Percentiles rank a stretch among this genome's conserved stretches.
Evolutionary conservation across 2,797 vertebrate genomes (phyloP).

Genomic region (Phataginus tetradactyla): DNA sequence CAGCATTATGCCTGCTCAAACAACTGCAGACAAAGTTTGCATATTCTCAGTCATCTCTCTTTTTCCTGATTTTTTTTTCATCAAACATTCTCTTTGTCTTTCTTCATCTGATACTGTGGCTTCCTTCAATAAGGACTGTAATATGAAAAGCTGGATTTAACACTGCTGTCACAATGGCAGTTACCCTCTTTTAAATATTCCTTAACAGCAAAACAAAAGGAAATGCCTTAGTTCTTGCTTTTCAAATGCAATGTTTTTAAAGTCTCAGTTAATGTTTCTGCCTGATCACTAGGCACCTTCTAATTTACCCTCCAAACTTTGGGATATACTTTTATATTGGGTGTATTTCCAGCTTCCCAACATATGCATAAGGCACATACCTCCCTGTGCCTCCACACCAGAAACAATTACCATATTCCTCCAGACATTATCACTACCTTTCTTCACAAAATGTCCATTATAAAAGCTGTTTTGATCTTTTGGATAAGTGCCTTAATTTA

Average conservation of each 20-base stretch:
- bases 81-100: slow-evolving; percentile 79
- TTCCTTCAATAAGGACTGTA: slow-evolving; percentile 69
- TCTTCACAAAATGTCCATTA: slow-evolving; percentile 74
- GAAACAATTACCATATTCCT: slow-evolving; percentile 67
- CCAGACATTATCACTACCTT: slow-evolving; percentile 55
- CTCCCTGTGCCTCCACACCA: slow-evolving; percentile 8
- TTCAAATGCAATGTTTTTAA: slow-evolving; percentile 44
- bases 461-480: slow-evolving; percentile 81
- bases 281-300: slow-evolving; percentile 24
- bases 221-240: slow-evolving; percentile 65
- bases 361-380: neutral
- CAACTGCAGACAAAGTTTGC: slow-evolving; percentile 73
- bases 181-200: slow-evolving; percentile 52
- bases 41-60: slow-evolving; percentile 60
- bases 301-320: slow-evolving; percentile 25
- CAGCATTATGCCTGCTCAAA: slow-evolving; percentile 60
- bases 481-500: slow-evolving; percentile 81
- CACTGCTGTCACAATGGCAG: slow-evolving; percentile 59
- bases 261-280: slow-evolving; percentile 58
- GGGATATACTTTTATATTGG: neutral
- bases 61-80: slow-evolving; percentile 63
- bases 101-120: slow-evolving; percentile 68
- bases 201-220: slow-evolving; percentile 60
- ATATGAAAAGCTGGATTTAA: slow-evolving; percentile 68
- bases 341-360: neutral